Evolutionary conservation across 2,797 vertebrate species (phyloP).

Genomic region (Eptatretus atami): DNA sequence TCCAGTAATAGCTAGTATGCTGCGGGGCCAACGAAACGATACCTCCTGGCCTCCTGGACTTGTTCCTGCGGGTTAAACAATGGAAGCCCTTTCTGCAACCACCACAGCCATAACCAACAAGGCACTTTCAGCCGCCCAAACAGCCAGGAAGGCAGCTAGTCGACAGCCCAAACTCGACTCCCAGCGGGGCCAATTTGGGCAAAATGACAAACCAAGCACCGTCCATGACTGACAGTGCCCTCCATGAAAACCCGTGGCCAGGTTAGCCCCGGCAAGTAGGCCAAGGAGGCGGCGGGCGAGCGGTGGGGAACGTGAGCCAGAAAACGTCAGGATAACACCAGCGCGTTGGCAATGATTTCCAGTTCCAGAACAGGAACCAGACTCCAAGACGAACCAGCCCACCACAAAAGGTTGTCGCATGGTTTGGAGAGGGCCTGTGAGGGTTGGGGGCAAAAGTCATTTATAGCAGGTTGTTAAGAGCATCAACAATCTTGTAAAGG

Average conservation of each 20-base stretch:
- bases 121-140: slow-evolving; percentile 46
- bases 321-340: slow-evolving; percentile 41
- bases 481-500: too few species aligned
- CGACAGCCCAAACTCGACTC: slow-evolving; percentile 40
- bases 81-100: slow-evolving; percentile 22
- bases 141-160: slow-evolving; percentile 44
- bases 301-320: slow-evolving; percentile 29
- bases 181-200: slow-evolving; percentile 43
- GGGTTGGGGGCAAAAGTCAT: neutral
- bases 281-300: slow-evolving; percentile 55
- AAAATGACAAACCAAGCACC: slow-evolving; percentile 42
- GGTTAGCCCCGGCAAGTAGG: slow-evolving; percentile 44
- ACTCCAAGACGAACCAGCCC: slow-evolving; percentile 60
- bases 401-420: slow-evolving; percentile 50
- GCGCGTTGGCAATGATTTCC: slow-evolving; percentile 39
- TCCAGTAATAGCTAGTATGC: slow-evolving; percentile 25
- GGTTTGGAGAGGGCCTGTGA: slow-evolving; percentile 68
- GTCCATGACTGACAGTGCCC: slow-evolving; percentile 40
- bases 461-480: too few species aligned
- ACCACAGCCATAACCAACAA: slow-evolving; percentile 50
- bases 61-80: neutral
- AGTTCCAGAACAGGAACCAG: slow-evolving; percentile 42
- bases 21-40: slow-evolving; percentile 25
- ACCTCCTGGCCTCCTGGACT: neutral
- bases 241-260: slow-evolving; percentile 39